Evolutionary conservation across 2,113 vertebrate species (phyloP).

Genomic region (Perca flavescens): DNA sequence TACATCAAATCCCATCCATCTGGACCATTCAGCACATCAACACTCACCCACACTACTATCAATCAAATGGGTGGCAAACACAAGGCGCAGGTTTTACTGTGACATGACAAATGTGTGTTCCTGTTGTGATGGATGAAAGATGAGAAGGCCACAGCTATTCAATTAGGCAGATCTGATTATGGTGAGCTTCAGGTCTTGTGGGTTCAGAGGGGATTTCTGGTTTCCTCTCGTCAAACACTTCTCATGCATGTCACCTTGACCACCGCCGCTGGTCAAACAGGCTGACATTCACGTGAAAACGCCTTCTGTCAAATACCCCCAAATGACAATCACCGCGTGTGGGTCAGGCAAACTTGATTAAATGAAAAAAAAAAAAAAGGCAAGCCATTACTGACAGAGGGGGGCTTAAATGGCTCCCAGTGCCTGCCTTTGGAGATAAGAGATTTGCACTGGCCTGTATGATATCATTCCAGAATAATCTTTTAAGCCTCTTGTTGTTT

Average conservation of each 20-base stretch:
- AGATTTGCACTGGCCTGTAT: slow-evolving; percentile 66
- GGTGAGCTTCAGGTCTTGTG: slow-evolving; percentile 22
- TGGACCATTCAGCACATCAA: slow-evolving; percentile 52
- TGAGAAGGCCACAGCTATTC: slow-evolving; percentile 47
- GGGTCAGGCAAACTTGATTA: slow-evolving; percentile 65
- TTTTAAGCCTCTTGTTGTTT: slow-evolving; percentile 82
- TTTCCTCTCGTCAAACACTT: background rate
- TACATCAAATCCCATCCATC: slow-evolving; percentile 75
- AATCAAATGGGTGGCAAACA: slow-evolving; percentile 45
- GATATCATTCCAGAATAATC: slow-evolving; percentile 79
- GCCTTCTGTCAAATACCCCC: slow-evolving; percentile 38
- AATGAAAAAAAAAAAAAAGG: slow-evolving; percentile 36
- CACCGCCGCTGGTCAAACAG: background rate
- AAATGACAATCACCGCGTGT: slow-evolving; percentile 38
- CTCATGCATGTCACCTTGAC: slow-evolving; percentile 52
- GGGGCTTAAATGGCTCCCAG: slow-evolving; percentile 45
- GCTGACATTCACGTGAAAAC: slow-evolving; percentile 10
- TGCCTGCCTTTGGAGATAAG: slow-evolving; percentile 63
- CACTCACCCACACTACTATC: slow-evolving; percentile 33
- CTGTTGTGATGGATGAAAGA: slow-evolving; percentile 50
- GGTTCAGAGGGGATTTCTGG: slow-evolving; percentile 22
- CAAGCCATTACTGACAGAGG: slow-evolving; percentile 54
- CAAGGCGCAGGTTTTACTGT: slow-evolving; percentile 30
- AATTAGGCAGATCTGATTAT: slow-evolving; percentile 51
- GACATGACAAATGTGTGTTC: slow-evolving; percentile 42